These are phyloP conservation scores for Aleiodes alternator DNA, from an alignment of 2,888 invertebrate genomes.

Conservation along the genomic window DNA sequence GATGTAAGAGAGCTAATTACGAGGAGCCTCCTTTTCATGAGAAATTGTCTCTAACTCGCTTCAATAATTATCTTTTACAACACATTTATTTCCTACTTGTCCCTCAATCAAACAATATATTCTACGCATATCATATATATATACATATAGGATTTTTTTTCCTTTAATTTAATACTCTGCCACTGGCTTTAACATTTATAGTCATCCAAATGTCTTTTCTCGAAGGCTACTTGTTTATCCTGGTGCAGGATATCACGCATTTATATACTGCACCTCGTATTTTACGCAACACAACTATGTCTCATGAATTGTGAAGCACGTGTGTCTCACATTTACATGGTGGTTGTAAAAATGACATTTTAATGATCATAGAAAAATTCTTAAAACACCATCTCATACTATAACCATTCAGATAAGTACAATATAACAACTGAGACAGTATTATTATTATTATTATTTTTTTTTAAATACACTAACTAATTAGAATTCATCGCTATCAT, in stretches of 20 bases:
- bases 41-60: constrained; percentile 31
- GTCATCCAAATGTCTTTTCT: constrained; percentile 40
- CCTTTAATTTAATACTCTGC: constrained; percentile 23
- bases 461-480: not conserved
- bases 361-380: constrained; percentile 30
- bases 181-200: constrained; percentile 38
- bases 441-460: not conserved
- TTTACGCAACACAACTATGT: constrained; percentile 36
- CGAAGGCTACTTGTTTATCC: constrained; percentile 40
- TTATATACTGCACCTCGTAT: constrained; percentile 39
- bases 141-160: not conserved
- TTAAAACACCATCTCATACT: constrained; percentile 25
- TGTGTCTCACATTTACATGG: constrained; percentile 42
- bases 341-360: constrained; percentile 34
- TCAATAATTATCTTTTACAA: constrained; percentile 5
- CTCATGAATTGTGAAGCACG: constrained; percentile 33
- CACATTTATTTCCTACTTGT: constrained; percentile 6
- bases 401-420: constrained; percentile 17
- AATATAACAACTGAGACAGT: not conserved
- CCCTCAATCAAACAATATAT: constrained; percentile 11
- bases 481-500: constrained; percentile 29
- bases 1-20: constrained; percentile 13
- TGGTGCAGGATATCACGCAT: constrained; percentile 23
- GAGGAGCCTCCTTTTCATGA: constrained; percentile 13
- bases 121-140: constrained; percentile 21